Evolutionary conservation across 53 echinoderm and acorn worm genomes (phyloP).

Genomic region (Echinometra lucunter): DNA sequence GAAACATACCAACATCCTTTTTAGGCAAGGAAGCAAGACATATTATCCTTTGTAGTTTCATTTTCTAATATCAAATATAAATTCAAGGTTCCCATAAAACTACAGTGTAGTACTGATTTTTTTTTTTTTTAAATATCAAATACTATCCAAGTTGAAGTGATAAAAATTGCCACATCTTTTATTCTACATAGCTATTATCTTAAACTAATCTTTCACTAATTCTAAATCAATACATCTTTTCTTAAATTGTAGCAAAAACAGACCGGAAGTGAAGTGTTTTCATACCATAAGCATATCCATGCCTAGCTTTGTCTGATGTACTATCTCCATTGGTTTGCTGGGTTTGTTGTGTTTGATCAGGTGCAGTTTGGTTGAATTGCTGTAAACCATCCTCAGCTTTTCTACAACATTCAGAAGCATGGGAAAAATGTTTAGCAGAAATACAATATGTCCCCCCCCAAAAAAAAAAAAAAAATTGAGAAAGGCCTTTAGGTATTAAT

Average conservation of each 20-base stretch:
- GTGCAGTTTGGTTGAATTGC: slow-evolving; percentile 82
- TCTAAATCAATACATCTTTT: too few species aligned
- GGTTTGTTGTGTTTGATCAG: slow-evolving; percentile 59
- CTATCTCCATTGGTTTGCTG: not conserved
- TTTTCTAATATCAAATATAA: not conserved
- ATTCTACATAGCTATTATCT: too few species aligned
- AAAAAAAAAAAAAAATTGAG: too few species aligned
- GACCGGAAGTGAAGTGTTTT: not conserved
- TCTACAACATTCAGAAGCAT: slow-evolving; percentile 57
- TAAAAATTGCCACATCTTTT: too few species aligned
- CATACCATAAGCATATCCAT: slow-evolving; percentile 91
- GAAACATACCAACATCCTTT: too few species aligned
- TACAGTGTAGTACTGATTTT: too few species aligned
- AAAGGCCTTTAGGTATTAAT: too few species aligned
- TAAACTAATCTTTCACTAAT: too few species aligned
- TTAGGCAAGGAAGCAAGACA: not conserved
- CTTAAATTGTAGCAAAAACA: too few species aligned
- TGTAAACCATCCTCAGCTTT: slow-evolving; percentile 98
- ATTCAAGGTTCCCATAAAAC: not conserved
- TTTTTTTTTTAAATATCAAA: too few species aligned
- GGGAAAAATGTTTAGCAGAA: not conserved
- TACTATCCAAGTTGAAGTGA: too few species aligned
- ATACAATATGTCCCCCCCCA: too few species aligned
- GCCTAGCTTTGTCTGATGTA: slow-evolving; percentile 81
- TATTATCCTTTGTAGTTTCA: not conserved